phyloP scores from a whole-genome alignment of 2,797 vertebrate species.

The Melanotaenia parkinsoni region DNA sequence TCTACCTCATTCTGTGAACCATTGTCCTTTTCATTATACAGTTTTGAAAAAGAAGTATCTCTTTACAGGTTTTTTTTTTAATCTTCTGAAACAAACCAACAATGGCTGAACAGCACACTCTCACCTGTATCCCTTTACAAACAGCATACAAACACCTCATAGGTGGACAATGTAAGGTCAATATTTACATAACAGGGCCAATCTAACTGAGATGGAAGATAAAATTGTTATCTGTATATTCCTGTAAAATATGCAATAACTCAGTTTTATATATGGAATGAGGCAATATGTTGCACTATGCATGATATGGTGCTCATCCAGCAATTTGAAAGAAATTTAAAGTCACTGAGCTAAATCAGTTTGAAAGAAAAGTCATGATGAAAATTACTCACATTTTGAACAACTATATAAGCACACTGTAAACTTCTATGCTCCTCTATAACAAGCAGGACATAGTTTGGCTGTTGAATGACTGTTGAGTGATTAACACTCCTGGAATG shows the following conservation, averaged over 20 bases:
- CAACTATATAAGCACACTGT: neutral
- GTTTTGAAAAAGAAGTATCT: slow-evolving; percentile 37
- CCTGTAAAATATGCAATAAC: slow-evolving; percentile 1
- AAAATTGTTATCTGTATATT: slow-evolving; percentile 21
- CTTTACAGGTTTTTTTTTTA: slow-evolving; percentile 31
- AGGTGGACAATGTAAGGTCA: slow-evolving; percentile 28
- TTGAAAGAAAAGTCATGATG: neutral
- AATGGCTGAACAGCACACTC: slow-evolving; percentile 30
- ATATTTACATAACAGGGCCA: slow-evolving; percentile 54
- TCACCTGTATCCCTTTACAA: slow-evolving; percentile 69
- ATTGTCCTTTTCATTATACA: slow-evolving; percentile 20
- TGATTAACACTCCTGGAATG: slow-evolving; percentile 42
- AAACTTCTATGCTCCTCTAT: neutral
- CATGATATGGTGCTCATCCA: neutral
- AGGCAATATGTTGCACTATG: neutral
- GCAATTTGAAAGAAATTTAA: slow-evolving; percentile 3
- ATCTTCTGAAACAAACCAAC: slow-evolving; percentile 24
- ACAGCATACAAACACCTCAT: slow-evolving; percentile 26
- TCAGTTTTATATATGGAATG: neutral
- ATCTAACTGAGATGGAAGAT: slow-evolving; percentile 10
- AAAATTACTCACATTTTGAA: neutral
- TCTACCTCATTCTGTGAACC: slow-evolving; percentile 14
- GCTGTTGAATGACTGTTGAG: slow-evolving; percentile 18
- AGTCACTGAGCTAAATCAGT: neutral
- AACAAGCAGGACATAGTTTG: neutral